Evolutionary conservation across 1,140 invertebrate species (phyloP), one percentile per base, ranked within the genome.

Genomic region (Oppia nitens): DNA sequence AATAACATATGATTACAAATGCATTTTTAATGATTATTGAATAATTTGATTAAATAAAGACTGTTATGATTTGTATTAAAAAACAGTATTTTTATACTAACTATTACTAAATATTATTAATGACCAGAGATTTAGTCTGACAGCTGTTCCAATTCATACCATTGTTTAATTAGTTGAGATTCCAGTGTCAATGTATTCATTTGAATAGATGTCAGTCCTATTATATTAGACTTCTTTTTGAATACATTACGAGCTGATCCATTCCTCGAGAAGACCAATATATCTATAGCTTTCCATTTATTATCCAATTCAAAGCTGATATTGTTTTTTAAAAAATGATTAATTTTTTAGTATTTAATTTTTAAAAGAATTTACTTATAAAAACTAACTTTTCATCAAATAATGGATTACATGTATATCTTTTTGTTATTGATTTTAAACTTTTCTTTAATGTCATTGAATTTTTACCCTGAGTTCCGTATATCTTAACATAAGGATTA

Each of bases 321-420:
- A 40, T 6, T 9, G 32, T 40, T 40, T n/a, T n/a, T n/a, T n/a
- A n/a, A n/a, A n/a, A n/a, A n/a, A n/a, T n/a, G n/a, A n/a, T n/a
- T n/a, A n/a, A n/a, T n/a, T n/a, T n/a, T n/a, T n/a, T n/a, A n/a
- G n/a, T n/a, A n/a, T n/a, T n/a, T n/a, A n/a, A n/a, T n/a, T n/a
- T n/a, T n/a, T n/a, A n/a, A n/a, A n/a, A n/a, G n/a, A n/a, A n/a
- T n/a, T n/a, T n/a, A n/a, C n/a, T n/a, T n/a, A n/a, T n/a, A n/a
- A n/a, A n/a, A n/a, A 40, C n/a, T 25, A 57, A 63, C 24, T 53
- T 53, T 52, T 62, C 52, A 47, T 63, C 61, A 57, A 57, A 63
- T 6, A 63, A 53, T 9, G 61, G 61, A 58, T 63, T 45, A 32
- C 53, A 53, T 27, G 60, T 63, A 29, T 52, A 62, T 51, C 40